phyloP scores from a whole-genome alignment of 2,113 vertebrate genomes.

The Alexandromys fortis region DNA sequence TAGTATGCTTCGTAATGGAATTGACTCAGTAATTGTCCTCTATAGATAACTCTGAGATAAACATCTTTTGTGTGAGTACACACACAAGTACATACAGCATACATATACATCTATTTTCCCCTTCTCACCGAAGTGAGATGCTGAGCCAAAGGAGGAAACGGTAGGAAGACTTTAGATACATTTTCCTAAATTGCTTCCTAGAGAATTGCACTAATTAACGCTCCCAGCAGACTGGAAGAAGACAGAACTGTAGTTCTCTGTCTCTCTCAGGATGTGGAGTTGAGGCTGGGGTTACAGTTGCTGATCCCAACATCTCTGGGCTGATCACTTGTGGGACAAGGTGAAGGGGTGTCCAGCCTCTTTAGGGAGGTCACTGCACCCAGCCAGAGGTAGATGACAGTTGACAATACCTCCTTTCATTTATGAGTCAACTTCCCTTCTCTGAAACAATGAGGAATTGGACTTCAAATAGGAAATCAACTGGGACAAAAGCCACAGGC shows the following conservation, averaged over 20 bases:
- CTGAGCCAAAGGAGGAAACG: not conserved
- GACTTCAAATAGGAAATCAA: not conserved
- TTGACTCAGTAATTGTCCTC: not conserved
- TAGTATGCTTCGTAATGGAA: not conserved
- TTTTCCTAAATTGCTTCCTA: conserved; percentile 25
- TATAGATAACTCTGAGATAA: not conserved
- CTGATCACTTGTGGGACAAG: too few relatives aligned
- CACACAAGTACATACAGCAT: not conserved
- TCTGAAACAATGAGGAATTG: not conserved
- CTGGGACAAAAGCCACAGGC: not conserved
- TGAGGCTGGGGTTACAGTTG: not conserved
- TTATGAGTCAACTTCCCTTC: not conserved
- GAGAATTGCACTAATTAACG: not conserved
- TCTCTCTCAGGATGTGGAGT: not conserved
- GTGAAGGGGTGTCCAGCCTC: not conserved
- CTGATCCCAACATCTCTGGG: not conserved
- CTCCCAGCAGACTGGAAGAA: not conserved
- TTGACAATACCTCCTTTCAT: not conserved
- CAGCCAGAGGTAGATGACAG: not conserved
- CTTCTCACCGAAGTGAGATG: not conserved
- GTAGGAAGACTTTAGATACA: not conserved
- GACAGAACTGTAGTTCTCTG: not conserved
- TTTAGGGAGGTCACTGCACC: not conserved
- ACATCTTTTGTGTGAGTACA: not conserved
- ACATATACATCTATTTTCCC: not conserved